Conservation (phyloP, 2,888 invertebrate genomes). For the Physocephala rufipes region DNA sequence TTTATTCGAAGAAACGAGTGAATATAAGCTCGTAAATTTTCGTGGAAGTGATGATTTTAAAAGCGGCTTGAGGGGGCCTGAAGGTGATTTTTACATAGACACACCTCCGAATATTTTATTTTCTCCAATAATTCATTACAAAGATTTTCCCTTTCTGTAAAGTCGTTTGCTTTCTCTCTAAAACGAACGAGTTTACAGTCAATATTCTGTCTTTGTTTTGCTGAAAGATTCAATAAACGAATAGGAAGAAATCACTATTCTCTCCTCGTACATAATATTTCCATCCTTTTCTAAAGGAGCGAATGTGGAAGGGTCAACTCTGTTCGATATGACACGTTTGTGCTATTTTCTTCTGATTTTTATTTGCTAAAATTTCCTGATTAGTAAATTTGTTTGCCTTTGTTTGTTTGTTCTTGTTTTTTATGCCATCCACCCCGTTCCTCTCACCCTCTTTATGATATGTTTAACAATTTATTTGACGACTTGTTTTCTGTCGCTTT, state of each 20-base stretch:
- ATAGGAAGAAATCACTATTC: background rate
- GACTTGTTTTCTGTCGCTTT: too few species aligned
- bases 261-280: background rate
- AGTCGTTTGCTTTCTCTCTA: background rate
- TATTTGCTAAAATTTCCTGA: too few species aligned
- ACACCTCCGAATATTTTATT: conserved; percentile 23
- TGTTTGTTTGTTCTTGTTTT: too few species aligned
- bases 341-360: too few species aligned
- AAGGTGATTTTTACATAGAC: background rate
- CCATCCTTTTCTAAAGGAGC: background rate
- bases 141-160: conserved; percentile 6
- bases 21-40: background rate
- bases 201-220: background rate
- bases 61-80: background rate
- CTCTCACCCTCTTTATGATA: too few species aligned
- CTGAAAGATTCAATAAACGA: background rate
- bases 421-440: too few species aligned
- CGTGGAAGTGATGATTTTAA: background rate
- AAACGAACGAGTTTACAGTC: conserved; percentile 2
- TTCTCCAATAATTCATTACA: background rate
- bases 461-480: too few species aligned
- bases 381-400: too few species aligned
- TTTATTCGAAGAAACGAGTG: too few species aligned
- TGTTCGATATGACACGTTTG: too few species aligned
- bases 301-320: too few species aligned